These are phyloP conservation scores for Paramacrobiotus metropolitanus DNA, from an alignment of 1,140 invertebrate species.

Conservation along the genomic window DNA sequence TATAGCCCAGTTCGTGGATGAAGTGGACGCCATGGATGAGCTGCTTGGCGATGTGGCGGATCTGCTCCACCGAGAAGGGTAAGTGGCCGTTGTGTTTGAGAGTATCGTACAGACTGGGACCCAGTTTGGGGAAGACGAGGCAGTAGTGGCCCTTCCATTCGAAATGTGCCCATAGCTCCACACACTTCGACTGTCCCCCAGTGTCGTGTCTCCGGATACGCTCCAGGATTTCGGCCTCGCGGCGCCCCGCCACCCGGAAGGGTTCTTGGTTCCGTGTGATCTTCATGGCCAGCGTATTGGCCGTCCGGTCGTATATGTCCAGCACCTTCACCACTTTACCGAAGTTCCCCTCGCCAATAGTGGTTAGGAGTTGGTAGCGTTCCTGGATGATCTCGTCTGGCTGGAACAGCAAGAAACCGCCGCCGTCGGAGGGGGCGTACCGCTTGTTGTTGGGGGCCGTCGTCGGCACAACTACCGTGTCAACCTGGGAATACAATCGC, in stretches of 20 bases:
- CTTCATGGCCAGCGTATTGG: constrained; percentile 54
- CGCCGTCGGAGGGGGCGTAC: too few species aligned
- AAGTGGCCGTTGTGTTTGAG: constrained; percentile 97
- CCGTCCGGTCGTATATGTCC: constrained; percentile 6
- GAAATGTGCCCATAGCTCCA: constrained; percentile 96
- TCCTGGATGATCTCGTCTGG: too few species aligned
- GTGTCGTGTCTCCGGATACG: constrained; percentile 83
- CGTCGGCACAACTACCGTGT: too few species aligned
- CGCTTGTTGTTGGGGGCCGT: too few species aligned
- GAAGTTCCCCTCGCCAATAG: too few species aligned
- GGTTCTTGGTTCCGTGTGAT: constrained; percentile 99
- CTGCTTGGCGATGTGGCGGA: constrained; percentile 91
- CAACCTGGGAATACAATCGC: too few species aligned
- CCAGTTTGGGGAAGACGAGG: constrained; percentile 95
- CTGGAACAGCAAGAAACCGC: too few species aligned
- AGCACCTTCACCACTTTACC: too few species aligned
- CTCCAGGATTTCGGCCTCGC: constrained; percentile 97
- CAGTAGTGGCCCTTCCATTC: constrained; percentile 98
- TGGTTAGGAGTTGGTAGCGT: too few species aligned
- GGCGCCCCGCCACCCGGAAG: constrained; percentile 90
- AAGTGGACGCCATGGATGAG: constrained; percentile 84
- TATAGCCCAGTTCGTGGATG: constrained; percentile 86
- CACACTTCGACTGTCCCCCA: constrained; percentile 56
- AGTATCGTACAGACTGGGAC: constrained; percentile 97
- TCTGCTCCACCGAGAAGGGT: constrained; percentile 88